Evolutionary conservation across 2,797 vertebrate species (phyloP).

Genomic region (Phoeniculus purpureus): DNA sequence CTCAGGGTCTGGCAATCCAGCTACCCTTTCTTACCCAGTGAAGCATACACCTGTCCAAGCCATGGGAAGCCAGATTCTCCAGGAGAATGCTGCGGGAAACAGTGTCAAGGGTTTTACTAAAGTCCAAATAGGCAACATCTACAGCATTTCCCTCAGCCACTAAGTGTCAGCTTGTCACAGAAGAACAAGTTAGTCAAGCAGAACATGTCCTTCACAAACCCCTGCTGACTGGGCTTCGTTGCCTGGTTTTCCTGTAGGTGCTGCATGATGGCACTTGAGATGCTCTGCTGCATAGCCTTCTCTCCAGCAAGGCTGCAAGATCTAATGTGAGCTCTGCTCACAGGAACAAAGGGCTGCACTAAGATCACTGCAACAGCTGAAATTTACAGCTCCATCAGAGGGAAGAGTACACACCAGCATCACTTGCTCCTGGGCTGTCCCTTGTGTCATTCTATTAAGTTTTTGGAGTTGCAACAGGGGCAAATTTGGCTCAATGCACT

Average conservation of each 20-base stretch:
- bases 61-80: not conserved
- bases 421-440: not conserved
- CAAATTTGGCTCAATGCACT: conserved; percentile 37
- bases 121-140: not conserved
- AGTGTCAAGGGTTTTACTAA: not conserved
- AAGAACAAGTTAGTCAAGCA: not conserved
- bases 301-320: not conserved
- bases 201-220: not conserved
- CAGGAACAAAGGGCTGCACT: not conserved
- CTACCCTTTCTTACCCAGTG: not conserved
- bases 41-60: not conserved
- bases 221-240: not conserved
- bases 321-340: not conserved
- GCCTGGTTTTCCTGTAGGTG: not conserved
- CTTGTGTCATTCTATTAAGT: not conserved
- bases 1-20: not conserved
- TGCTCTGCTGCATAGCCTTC: not conserved
- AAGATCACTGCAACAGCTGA: not conserved
- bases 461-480: conserved; percentile 33
- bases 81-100: not conserved
- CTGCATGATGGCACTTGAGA: not conserved
- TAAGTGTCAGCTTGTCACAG: not conserved
- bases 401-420: not conserved
- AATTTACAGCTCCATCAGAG: not conserved
- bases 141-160: not conserved